Percentiles rank a stretch among this genome's conserved stretches.
These are phyloP conservation scores for Craterocephalus amniculus DNA, from an alignment of 2,797 vertebrate genomes.

Conservation along the genomic window DNA sequence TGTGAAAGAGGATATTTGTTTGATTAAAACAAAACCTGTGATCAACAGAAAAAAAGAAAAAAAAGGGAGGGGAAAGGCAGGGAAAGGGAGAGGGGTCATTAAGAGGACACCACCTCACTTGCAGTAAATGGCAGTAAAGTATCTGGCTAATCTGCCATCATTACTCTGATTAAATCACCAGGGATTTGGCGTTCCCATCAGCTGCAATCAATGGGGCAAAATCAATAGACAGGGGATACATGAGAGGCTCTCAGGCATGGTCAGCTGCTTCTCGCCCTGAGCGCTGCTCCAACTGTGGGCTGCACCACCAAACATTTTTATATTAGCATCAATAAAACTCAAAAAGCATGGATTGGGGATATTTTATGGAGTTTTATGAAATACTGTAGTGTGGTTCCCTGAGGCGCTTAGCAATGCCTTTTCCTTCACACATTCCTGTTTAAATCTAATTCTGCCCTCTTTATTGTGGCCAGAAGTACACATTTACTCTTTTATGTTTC, in stretches of 20 bases:
- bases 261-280: conserved; percentile 52
- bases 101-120: conserved; percentile 83
- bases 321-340: conserved; percentile 50
- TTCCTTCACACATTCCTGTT: conserved; percentile 52
- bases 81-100: conserved; percentile 75
- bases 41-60: conserved; percentile 54
- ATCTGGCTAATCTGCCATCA: conserved; percentile 84
- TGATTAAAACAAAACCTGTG: conserved; percentile 52
- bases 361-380: conserved; percentile 58
- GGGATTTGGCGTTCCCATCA: conserved; percentile 83
- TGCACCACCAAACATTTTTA: conserved; percentile 48
- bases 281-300: conserved; percentile 42
- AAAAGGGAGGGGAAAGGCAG: conserved; percentile 52
- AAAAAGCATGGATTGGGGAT: conserved; percentile 54
- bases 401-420: conserved; percentile 43
- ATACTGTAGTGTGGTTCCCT: conserved; percentile 31
- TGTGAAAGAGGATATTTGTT: conserved; percentile 66
- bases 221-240: conserved; percentile 81
- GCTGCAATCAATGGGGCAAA: conserved; percentile 82
- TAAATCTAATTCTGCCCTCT: conserved; percentile 52
- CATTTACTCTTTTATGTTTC: conserved; percentile 31
- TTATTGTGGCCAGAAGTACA: conserved; percentile 19
- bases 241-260: conserved; percentile 64
- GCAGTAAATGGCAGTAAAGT: conserved; percentile 82
- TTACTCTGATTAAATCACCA: conserved; percentile 86